These are phyloP conservation scores for Micronycteris hirsuta DNA, from an alignment of 2,113 vertebrate genomes.

Conservation along the genomic window DNA sequence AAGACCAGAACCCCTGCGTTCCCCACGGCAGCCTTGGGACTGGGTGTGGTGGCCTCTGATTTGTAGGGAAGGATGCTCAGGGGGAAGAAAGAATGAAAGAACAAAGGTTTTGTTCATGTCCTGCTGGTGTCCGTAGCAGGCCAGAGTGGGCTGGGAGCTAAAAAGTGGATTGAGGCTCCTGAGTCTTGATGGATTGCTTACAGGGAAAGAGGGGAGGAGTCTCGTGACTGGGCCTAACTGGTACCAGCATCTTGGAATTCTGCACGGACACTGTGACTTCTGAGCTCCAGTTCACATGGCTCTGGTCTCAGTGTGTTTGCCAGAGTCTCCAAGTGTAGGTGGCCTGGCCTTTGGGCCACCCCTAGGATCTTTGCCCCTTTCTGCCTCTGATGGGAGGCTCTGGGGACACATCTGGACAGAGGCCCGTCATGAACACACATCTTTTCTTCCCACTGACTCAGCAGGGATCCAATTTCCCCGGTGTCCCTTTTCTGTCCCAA, in stretches of 20 bases:
- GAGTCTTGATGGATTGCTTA: background rate
- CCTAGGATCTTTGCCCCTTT: background rate
- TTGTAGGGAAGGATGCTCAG: background rate
- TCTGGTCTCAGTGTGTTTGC: background rate
- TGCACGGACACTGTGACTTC: fast-evolving
- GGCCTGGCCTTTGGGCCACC: fast-evolving
- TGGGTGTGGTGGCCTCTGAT: fast-evolving
- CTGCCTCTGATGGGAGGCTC: background rate
- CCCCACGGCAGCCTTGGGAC: background rate
- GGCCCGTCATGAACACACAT: background rate
- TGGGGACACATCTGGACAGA: background rate
- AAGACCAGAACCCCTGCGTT: background rate
- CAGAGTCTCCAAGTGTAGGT: background rate
- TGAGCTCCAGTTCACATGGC: background rate
- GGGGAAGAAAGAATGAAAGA: background rate
- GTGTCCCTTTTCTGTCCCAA: background rate
- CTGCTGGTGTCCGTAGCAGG: background rate
- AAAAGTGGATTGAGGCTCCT: background rate
- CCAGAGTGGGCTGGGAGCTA: background rate
- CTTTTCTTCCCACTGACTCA: background rate
- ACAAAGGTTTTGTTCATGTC: background rate
- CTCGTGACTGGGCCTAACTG: background rate
- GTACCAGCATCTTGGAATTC: background rate
- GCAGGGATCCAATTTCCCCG: background rate
- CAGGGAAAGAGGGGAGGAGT: background rate